A percentile compares a stretch with the other conserved stretches of the same genome.
Evolutionary conservation across 2,888 invertebrate genomes (phyloP).

Genomic region (Neria commutata): DNA sequence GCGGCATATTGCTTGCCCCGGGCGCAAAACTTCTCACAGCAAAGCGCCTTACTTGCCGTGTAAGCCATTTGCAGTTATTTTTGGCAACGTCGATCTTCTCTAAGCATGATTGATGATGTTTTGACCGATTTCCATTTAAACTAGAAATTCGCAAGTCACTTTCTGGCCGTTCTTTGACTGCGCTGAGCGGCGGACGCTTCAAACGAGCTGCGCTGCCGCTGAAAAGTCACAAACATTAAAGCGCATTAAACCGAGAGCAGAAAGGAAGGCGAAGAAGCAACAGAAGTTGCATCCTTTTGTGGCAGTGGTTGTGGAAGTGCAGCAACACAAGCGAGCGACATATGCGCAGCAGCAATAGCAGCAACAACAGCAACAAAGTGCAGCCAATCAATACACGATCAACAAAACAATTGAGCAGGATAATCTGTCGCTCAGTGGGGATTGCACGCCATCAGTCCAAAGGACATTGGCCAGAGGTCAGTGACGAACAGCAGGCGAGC

Average conservation of each 20-base stretch:
- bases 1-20: no score
- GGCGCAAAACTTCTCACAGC: no score
- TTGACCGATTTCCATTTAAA: not conserved
- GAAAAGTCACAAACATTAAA: constrained; percentile 58
- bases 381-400: constrained; percentile 47
- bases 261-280: constrained; percentile 51
- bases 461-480: constrained; percentile 14
- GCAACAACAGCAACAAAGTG: constrained; percentile 20
- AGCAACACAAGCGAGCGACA: not conserved
- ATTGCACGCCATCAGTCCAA: constrained; percentile 39
- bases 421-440: constrained; percentile 50
- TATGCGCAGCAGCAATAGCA: constrained; percentile 17
- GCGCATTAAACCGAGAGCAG: constrained; percentile 53
- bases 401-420: constrained; percentile 51
- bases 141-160: constrained; percentile 44
- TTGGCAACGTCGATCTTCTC: no score
- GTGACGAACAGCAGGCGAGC: not conserved
- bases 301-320: not conserved
- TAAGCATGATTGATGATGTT: not conserved
- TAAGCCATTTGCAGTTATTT: no score
- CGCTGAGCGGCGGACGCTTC: not conserved
- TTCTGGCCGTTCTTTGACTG: constrained; percentile 35
- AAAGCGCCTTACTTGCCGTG: no score
- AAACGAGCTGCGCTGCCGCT: constrained; percentile 15
- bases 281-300: constrained; percentile 15